phyloP scores from a whole-genome alignment of 2,797 vertebrate species.

The Eurystomus glaucurus region DNA sequence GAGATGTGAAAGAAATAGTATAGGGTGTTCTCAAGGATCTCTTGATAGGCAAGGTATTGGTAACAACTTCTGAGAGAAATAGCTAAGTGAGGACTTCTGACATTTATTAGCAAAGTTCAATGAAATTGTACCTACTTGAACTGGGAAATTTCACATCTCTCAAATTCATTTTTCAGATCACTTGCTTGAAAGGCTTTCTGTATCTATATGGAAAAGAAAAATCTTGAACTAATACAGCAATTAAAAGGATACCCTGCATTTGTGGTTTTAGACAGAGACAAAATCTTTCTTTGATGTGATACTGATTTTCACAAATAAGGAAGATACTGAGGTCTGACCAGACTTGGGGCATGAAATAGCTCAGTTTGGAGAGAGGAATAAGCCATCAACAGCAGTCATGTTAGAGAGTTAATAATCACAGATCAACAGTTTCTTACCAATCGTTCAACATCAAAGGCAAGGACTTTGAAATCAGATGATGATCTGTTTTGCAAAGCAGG shows the following conservation, averaged over 20 bases:
- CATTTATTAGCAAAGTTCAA: not conserved
- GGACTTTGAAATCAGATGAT: slow-evolving; percentile 83
- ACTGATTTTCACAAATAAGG: not conserved
- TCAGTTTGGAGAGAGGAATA: not conserved
- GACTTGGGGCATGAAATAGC: not conserved
- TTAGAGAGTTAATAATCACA: not conserved
- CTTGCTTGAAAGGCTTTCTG: slow-evolving; percentile 78
- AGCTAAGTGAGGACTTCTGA: not conserved
- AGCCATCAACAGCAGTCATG: not conserved
- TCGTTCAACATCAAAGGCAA: slow-evolving; percentile 84
- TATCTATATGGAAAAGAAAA: slow-evolving; percentile 63
- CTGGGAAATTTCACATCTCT: slow-evolving; percentile 68
- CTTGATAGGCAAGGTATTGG: not conserved
- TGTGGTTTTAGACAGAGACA: not conserved
- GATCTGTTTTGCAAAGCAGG: slow-evolving; percentile 75
- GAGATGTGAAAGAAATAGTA: not conserved
- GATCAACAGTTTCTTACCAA: slow-evolving; percentile 76
- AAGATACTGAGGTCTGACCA: not conserved
- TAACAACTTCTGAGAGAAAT: not conserved
- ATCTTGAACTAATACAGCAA: not conserved
- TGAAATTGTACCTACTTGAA: slow-evolving; percentile 77
- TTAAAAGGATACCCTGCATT: not conserved
- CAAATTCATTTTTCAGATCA: slow-evolving; percentile 72
- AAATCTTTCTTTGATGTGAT: not conserved
- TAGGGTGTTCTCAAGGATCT: accelerated